Base-by-base conservation (phyloP, 2,888 invertebrate species). In the Epinotia demarniana region DNA sequence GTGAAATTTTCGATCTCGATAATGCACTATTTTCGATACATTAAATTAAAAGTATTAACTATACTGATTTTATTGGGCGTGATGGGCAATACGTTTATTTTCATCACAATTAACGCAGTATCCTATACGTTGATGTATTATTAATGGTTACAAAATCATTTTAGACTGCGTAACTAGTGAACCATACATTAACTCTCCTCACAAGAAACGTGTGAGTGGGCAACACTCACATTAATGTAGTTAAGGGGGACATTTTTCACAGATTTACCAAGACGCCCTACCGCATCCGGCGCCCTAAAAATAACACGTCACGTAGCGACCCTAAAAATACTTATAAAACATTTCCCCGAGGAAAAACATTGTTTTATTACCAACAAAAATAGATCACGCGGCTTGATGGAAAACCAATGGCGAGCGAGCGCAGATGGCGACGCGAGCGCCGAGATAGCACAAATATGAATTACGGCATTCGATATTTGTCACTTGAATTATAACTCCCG, bases 391-490 rank as follows among this genome's bases (percentile, higher is more conserved):
- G 85, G 85, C 89, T 90, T 93, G 93, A 94, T 94, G 92, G 90
- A 89, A 90, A 93, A 91, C 92, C 93, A 92, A 94, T 94, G 88
- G 92, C 92, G 85, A 82, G 82, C 84, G 85, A 89, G 91, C 93
- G 90, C 93, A 94, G 93, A 94, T 93, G 93, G 93, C 90, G 92
- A 86, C 92, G 89, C 90, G 84, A 87, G 87, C 88, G 91, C 91
- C 83, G 88, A 92, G 94, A 94, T 93, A 93, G 93, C 93, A 92
- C 85, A 93, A 93, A 94, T 93, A 93, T 94, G 93, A 93, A 91
- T 90, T 93, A 93, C 91, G 87, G 90, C 91, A 84, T 92, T 92
- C 93, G 94, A 94, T 94, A 94, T 94, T 94, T 94, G 94, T 94
- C 94, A 94, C 92, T 92, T 93, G 93, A 94, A 90, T 93, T 94